These are phyloP conservation scores for Luscinia luscinia DNA, from an alignment of 2,797 vertebrate genomes.

Conservation along the genomic window DNA sequence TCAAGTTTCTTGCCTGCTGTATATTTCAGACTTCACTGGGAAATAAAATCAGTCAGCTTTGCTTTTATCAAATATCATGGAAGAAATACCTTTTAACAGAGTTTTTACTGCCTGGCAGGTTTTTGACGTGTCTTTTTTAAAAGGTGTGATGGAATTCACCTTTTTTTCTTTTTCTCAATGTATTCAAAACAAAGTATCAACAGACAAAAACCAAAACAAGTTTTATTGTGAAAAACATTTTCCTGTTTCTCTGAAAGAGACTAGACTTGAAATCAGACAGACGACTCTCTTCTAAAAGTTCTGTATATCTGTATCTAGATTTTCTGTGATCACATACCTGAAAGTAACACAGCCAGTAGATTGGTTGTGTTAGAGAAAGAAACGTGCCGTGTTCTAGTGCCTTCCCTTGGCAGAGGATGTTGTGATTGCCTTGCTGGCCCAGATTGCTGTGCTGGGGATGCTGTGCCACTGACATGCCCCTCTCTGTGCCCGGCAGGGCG, in stretches of 20 bases:
- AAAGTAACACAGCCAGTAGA: background rate
- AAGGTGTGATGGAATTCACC: background rate
- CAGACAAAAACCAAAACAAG: background rate
- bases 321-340: background rate
- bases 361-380: background rate
- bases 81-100: background rate
- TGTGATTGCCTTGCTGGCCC: background rate
- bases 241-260: background rate
- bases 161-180: background rate
- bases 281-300: background rate
- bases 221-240: background rate
- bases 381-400: accelerated
- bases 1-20: background rate
- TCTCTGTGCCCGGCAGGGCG: conserved; percentile 81
- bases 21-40: background rate
- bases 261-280: background rate
- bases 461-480: background rate
- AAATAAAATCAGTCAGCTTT: background rate
- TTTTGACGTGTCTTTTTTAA: background rate
- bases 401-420: background rate
- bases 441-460: background rate
- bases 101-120: background rate
- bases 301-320: accelerated
- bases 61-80: background rate
- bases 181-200: background rate